These are phyloP conservation scores for Automeris io DNA, from an alignment of 2,888 invertebrate genomes.

Conservation along the genomic window DNA sequence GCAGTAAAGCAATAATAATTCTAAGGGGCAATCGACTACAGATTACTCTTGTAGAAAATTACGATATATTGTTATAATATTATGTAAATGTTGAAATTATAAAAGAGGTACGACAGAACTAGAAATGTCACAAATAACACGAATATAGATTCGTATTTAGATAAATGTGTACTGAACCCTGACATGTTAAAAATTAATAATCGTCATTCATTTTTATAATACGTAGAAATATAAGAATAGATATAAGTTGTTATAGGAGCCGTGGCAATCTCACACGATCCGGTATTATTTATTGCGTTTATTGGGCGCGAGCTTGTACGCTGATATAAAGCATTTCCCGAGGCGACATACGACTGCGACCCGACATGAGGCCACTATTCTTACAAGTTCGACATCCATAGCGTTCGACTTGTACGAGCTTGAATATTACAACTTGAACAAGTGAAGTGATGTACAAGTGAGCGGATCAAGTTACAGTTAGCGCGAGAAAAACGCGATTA, in stretches of 20 bases:
- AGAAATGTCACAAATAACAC: too few relatives aligned
- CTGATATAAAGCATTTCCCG: conserved; percentile 63
- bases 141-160: too few relatives aligned
- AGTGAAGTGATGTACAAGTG: too few relatives aligned
- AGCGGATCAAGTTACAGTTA: too few relatives aligned
- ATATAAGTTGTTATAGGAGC: conserved; percentile 55
- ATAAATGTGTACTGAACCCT: conserved; percentile 30
- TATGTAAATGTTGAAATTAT: too few relatives aligned
- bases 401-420: not conserved
- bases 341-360: conserved; percentile 53
- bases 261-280: conserved; percentile 63
- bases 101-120: too few relatives aligned
- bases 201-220: conserved; percentile 38
- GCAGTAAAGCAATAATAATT: not conserved
- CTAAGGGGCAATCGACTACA: not conserved
- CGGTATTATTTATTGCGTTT: conserved; percentile 64
- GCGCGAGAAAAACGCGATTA: too few relatives aligned
- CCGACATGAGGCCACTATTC: conserved; percentile 25
- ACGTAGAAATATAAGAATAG: conserved; percentile 36
- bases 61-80: too few relatives aligned
- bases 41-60: too few relatives aligned
- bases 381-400: conserved; percentile 16
- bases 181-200: conserved; percentile 17
- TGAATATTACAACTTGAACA: not conserved
- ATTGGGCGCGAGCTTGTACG: conserved; percentile 53